Conservation (phyloP, 2,797 vertebrate species). For the Hypotaenidia philippensis region DNA sequence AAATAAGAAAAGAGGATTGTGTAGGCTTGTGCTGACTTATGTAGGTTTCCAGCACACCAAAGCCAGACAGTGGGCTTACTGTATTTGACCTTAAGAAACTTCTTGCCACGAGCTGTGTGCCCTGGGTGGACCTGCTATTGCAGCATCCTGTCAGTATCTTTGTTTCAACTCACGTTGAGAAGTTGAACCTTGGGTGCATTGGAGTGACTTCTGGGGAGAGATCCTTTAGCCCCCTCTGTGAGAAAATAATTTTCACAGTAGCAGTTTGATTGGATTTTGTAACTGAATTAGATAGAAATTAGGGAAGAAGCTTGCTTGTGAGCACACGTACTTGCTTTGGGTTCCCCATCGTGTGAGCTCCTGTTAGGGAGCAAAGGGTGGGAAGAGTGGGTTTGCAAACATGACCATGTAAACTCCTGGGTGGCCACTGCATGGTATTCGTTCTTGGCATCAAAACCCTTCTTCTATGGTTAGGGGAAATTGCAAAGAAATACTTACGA, state of each 20-base stretch:
- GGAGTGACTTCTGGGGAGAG: not conserved
- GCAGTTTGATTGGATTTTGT: constrained; percentile 45
- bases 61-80: constrained; percentile 52
- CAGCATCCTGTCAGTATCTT: not conserved
- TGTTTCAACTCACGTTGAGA: not conserved
- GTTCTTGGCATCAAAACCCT: not conserved
- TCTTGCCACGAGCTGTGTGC: not conserved
- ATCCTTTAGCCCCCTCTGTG: not conserved
- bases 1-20: constrained; percentile 70
- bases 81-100: constrained; percentile 64
- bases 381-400: not conserved
- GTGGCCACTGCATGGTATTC: not conserved
- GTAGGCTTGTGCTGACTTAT: constrained; percentile 57
- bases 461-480: not conserved
- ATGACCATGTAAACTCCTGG: not conserved
- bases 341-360: not conserved
- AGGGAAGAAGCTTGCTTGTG: not conserved
- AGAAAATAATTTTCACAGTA: constrained; percentile 7
- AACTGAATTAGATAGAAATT: constrained; percentile 34
- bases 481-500: not conserved
- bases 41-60: constrained; percentile 38
- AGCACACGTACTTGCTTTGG: not conserved
- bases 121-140: constrained; percentile 6
- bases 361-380: not conserved
- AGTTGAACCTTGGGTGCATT: not conserved